These are phyloP conservation scores for Diachasma alloeum DNA, from an alignment of 1,140 invertebrate genomes.

Conservation along the genomic window DNA sequence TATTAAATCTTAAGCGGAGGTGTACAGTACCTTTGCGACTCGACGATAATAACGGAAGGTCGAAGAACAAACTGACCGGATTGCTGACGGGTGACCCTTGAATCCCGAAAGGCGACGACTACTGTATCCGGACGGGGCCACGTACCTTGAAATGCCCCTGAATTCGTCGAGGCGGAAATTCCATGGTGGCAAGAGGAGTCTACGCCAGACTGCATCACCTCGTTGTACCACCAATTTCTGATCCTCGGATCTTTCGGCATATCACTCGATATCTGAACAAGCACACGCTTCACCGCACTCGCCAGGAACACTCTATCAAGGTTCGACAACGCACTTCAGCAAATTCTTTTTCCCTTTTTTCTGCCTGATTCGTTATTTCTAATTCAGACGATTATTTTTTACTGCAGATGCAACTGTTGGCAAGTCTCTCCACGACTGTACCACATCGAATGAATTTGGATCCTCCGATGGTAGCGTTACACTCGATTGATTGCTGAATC, in stretches of 20 bases:
- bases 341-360: background rate
- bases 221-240: constrained; percentile 41
- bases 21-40: constrained; percentile 23
- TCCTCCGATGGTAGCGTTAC: background rate
- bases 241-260: constrained; percentile 20
- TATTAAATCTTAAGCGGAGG: background rate
- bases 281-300: background rate
- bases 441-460: no score
- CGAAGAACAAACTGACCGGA: constrained; percentile 16
- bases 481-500: background rate
- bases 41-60: constrained; percentile 16
- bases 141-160: constrained; percentile 26
- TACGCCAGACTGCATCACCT: background rate
- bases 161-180: constrained; percentile 43
- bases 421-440: no score
- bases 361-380: no score
- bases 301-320: background rate
- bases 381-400: no score
- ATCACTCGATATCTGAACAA: background rate
- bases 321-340: background rate
- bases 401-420: no score
- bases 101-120: background rate
- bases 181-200: constrained; percentile 18
- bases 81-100: background rate
- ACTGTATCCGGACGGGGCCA: background rate